A percentile compares a stretch with the other conserved stretches of the same genome.
phyloP scores from a whole-genome alignment of 92 coral and sea anemone species.

The Siderastrea radians region DNA sequence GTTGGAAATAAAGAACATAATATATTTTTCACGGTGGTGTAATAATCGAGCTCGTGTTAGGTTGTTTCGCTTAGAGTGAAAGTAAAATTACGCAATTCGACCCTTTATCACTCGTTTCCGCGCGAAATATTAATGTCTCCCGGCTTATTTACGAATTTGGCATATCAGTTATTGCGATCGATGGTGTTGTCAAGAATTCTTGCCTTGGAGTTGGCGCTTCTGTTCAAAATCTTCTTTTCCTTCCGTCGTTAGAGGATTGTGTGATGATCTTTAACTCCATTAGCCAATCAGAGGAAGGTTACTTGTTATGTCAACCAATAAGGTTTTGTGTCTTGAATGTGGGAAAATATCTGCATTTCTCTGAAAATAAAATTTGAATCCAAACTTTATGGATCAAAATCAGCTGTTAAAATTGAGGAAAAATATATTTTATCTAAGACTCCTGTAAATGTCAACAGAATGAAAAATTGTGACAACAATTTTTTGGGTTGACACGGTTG shows the following conservation, averaged over 20 bases:
- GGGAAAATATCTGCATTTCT: slow-evolving; percentile 36
- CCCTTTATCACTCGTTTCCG: background rate
- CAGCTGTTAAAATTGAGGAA: too few relatives aligned
- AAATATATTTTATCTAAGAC: too few relatives aligned
- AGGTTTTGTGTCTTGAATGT: background rate
- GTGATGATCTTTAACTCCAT: slow-evolving; percentile 5
- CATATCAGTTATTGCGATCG: background rate
- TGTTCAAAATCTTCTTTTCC: slow-evolving; percentile 17
- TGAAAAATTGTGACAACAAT: too few relatives aligned
- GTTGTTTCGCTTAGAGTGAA: background rate
- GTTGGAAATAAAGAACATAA: slow-evolving; percentile 7
- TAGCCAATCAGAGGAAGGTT: slow-evolving; percentile 29
- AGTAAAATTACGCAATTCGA: slow-evolving; percentile 4
- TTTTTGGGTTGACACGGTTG: too few relatives aligned
- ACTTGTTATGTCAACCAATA: background rate
- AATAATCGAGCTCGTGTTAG: background rate
- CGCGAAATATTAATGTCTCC: background rate
- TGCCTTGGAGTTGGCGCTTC: slow-evolving; percentile 21
- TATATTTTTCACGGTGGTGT: slow-evolving; percentile 2
- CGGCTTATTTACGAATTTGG: background rate
- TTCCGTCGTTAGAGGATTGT: slow-evolving; percentile 15
- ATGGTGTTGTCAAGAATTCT: slow-evolving; percentile 2
- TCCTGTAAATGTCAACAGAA: too few relatives aligned
- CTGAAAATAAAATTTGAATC: background rate
- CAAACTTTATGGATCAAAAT: too few relatives aligned